These are phyloP conservation scores for Sander lucioperca DNA, from an alignment of 2,113 vertebrate genomes.

Conservation along the genomic window DNA sequence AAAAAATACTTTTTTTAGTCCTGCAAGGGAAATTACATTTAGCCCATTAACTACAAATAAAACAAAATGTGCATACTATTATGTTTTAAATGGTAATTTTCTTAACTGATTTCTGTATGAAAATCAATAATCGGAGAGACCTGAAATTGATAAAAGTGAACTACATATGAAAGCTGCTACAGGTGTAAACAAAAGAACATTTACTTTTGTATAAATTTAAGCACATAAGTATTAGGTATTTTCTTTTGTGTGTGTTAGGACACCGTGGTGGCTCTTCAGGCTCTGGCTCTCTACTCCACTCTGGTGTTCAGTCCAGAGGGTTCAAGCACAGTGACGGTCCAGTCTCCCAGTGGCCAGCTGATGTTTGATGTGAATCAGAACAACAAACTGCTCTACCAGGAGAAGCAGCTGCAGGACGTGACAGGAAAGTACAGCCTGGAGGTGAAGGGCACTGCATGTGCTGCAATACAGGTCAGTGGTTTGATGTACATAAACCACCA, in stretches of 20 bases:
- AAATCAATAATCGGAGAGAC: conserved; percentile 80
- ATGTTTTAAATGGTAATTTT: background rate
- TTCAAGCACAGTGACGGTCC: conserved; percentile 75
- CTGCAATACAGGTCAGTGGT: conserved; percentile 81
- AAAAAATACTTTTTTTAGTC: no score
- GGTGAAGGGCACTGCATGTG: conserved; percentile 81
- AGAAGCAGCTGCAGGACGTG: conserved; percentile 68
- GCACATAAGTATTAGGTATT: no score
- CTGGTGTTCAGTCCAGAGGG: conserved; percentile 65
- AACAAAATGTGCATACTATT: background rate
- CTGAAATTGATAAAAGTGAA: conserved; percentile 26
- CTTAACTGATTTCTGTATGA: conserved; percentile 33
- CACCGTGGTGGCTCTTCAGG: conserved; percentile 88
- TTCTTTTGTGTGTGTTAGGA: conserved; percentile 78
- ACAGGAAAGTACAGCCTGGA: conserved; percentile 80
- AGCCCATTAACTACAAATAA: conserved; percentile 65
- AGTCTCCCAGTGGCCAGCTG: conserved; percentile 58
- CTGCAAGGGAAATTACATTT: no score
- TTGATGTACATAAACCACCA: background rate
- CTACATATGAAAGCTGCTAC: background rate
- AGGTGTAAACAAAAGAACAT: background rate
- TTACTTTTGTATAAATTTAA: no score
- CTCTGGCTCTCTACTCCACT: conserved; percentile 84
- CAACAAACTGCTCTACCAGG: conserved; percentile 90
- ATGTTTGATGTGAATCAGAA: conserved; percentile 82